Evolutionary conservation across 2,113 vertebrate genomes (phyloP), one percentile per base, ranked within the genome.

Genomic region (Herpetotheres cachinnans): DNA sequence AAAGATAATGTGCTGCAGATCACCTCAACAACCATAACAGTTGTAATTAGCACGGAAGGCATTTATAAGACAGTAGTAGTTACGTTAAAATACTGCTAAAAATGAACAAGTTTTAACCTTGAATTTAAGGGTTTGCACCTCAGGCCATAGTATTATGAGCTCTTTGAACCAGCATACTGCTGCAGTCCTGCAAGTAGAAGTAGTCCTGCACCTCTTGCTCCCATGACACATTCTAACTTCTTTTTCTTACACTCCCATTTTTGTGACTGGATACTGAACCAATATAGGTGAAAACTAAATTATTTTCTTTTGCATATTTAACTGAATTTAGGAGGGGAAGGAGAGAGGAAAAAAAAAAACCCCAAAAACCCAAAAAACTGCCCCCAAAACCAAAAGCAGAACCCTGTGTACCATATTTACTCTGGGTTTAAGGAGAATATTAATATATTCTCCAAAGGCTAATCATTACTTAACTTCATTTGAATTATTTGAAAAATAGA

Each of bases 211-310:
- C 3, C 16, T 72, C 34, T 54, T 47, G 6, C 22, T 71, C 16
- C 25, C 14, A 2, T 67, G 40, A 26, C 15, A 72, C 24, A 49
- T 49, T 72, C 26, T 6, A n/a, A 24, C 12, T 44, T 70, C 12
- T 38, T 67, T 73, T 72, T 36, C 20, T 78, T 47, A 25, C 5
- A 38, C 3, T 30, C 1, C 5, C 2, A 2, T 24, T 66, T 74
- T 55, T 84, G 4, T 56, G 17, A 71, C 18, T 84, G 66, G 21
- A 32, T 62, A 29, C 11, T 72, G 38, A 76, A 52, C 6, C 46
- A 7, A 66, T 26, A 50, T 0, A 46, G 21, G 5, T 56, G 16
- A 56, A 82, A 74, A 40, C 2, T 0, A 34, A 3, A n/a, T 54
- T 69, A 1, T 56, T 70, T 61, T 80, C 6, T 63, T 47, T 54